Evolutionary conservation across 2,797 vertebrate genomes (phyloP), one percentile per base, ranked within the genome.

Genomic region (Peromyscus eremicus): DNA sequence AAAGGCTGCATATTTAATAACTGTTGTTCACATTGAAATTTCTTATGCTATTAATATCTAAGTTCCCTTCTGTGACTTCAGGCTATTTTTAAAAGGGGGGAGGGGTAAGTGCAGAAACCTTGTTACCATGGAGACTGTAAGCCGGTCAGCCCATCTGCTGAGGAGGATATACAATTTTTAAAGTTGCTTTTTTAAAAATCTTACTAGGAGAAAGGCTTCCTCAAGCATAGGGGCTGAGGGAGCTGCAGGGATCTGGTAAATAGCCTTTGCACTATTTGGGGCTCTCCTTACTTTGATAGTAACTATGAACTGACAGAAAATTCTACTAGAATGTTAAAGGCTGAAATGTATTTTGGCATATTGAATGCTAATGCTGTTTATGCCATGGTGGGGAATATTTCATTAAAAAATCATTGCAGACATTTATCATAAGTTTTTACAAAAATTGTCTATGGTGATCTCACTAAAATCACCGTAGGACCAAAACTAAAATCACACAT

Each of bases 101-200:
- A 16, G 2, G 43, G 79, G 57, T 10, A 21, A 80, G 91, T 93
- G 94, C 64, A 66, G 94, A 94, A 97, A 97, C 97, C 98, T 97
- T 82, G 98, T 99, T 98, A 89, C 98, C 98, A 98, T 98, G 98
- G 99, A 97, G 98, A 99, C 98, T 2, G 6, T 96, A 98, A 98
- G 97, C 97, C 68, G 97, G 98, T 82, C 98, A 98, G 98, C 98
- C 85, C 98, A 98, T 98, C 98, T 98, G 98, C 98, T 80, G 95
- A 97, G 60, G 0, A 86, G 97, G 97, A 96, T 98, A 68, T n/a
- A 83, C 32, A 93, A 92, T 88, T 91, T 68, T 96, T 57, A 62
- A 96, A 96, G 95, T 43, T 77, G 93, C 81, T 94, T 97, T 94
- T 94, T 95, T 84, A 87, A 92, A 95, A 95, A 94, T 84, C 98